Conservation (phyloP, 2,888 invertebrate species). For the Pristionchus japonicus region DNA sequence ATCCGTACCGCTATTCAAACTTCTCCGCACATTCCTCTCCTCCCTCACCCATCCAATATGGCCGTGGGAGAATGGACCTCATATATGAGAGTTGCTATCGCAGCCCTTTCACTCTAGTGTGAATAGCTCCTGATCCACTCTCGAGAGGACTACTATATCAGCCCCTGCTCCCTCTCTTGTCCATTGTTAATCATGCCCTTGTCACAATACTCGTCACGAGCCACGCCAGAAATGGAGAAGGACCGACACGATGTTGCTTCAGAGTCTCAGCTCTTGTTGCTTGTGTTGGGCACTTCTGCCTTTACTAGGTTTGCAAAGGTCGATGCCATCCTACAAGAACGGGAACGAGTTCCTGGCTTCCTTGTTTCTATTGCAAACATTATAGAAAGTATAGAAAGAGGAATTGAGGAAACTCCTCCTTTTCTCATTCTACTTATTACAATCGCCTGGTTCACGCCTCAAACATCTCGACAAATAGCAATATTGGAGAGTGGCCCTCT, state of each 20-base stretch:
- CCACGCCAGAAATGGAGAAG: background rate
- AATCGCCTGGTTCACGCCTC: background rate
- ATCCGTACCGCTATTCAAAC: background rate
- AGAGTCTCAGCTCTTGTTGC: background rate
- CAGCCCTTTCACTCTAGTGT: background rate
- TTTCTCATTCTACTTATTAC: background rate
- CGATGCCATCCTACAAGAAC: too few species aligned
- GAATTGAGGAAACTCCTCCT: background rate
- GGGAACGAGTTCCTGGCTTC: too few species aligned
- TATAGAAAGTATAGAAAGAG: too few species aligned
- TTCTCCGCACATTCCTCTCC: background rate
- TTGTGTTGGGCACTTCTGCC: background rate
- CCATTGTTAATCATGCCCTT: conserved; percentile 22
- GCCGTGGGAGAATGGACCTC: conserved; percentile 12
- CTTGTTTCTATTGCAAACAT: too few species aligned
- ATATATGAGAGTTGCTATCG: background rate
- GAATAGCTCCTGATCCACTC: background rate
- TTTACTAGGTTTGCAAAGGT: too few species aligned
- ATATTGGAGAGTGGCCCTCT: background rate
- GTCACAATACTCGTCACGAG: background rate
- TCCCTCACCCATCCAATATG: background rate
- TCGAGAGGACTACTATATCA: background rate
- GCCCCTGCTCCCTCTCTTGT: background rate
- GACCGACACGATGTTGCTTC: background rate
- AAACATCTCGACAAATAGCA: background rate